Percentiles rank a stretch among this genome's conserved stretches.
These are phyloP conservation scores for Antennarius striatus DNA, from an alignment of 2,113 vertebrate genomes.

Conservation along the genomic window DNA sequence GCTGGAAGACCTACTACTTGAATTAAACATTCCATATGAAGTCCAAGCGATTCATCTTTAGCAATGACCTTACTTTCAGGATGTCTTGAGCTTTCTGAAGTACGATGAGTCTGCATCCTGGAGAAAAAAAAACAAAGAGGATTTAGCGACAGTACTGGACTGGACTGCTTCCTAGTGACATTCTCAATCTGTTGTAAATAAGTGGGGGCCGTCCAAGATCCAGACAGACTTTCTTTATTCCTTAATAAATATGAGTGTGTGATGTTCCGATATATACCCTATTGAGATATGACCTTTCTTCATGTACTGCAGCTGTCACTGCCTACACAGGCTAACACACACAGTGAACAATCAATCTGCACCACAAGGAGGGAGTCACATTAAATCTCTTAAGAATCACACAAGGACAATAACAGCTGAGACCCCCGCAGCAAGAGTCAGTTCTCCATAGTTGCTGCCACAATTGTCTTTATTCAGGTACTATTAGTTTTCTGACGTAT, in stretches of 20 bases:
- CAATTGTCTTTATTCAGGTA: slow-evolving; percentile 30
- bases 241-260: slow-evolving; percentile 11
- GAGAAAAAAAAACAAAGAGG: slow-evolving; percentile 22
- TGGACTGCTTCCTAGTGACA: background rate
- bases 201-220: background rate
- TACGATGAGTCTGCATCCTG: slow-evolving; percentile 90
- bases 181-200: background rate
- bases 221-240: no score
- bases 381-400: slow-evolving; percentile 38
- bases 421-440: slow-evolving; percentile 38
- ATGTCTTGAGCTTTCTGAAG: slow-evolving; percentile 77
- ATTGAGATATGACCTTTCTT: slow-evolving; percentile 56
- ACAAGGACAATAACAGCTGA: slow-evolving; percentile 63
- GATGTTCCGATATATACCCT: slow-evolving; percentile 22
- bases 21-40: slow-evolving; percentile 12
- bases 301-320: slow-evolving; percentile 50
- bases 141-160: no score
- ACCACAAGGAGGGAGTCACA: slow-evolving; percentile 33
- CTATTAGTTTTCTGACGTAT: slow-evolving; percentile 28
- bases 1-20: background rate
- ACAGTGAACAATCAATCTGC: slow-evolving; percentile 36
- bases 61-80: slow-evolving; percentile 46
- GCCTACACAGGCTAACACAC: slow-evolving; percentile 54
- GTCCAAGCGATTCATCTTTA: no score
- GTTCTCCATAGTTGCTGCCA: slow-evolving; percentile 40